A percentile compares a stretch with the other conserved stretches of the same genome.
Conservation (phyloP, 1,140 invertebrate species). For the Drosophila fuyamai region DNA sequence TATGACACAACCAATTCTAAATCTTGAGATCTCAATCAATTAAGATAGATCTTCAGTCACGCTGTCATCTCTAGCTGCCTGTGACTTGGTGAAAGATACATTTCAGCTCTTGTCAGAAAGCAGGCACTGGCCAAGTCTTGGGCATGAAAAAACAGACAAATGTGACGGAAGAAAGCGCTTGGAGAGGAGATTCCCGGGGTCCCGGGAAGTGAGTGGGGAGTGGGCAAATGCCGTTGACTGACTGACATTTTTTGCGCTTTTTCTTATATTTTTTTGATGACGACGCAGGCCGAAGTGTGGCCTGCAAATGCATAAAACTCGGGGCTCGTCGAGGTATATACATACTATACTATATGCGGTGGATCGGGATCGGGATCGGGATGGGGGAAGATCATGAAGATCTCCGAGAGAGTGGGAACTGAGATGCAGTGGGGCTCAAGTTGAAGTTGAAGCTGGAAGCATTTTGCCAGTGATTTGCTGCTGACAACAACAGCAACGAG, state of each 20-base stretch:
- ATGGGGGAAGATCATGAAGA: slow-evolving; percentile 51
- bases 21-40: not conserved
- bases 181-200: slow-evolving; percentile 9
- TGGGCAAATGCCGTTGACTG: slow-evolving; percentile 52
- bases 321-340: slow-evolving; percentile 26
- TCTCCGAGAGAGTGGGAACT: slow-evolving; percentile 46
- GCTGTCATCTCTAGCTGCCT: slow-evolving; percentile 38
- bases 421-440: slow-evolving; percentile 38
- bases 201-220: slow-evolving; percentile 8
- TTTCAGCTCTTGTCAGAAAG: slow-evolving; percentile 81
- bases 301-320: slow-evolving; percentile 81
- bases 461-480: slow-evolving; percentile 65
- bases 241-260: slow-evolving; percentile 71
- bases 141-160: slow-evolving; percentile 72
- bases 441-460: slow-evolving; percentile 56
- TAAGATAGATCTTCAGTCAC: slow-evolving; percentile 12
- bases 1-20: no score
- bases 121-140: slow-evolving; percentile 63
- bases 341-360: not conserved
- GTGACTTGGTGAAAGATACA: slow-evolving; percentile 75
- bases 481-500: slow-evolving; percentile 48
- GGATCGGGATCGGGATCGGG: not conserved
- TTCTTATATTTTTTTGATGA: slow-evolving; percentile 50
- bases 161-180: slow-evolving; percentile 76
- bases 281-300: slow-evolving; percentile 64